Evolutionary conservation across 2,888 invertebrate genomes (phyloP), one percentile per base, ranked within the genome.

Genomic region (Leucania comma): DNA sequence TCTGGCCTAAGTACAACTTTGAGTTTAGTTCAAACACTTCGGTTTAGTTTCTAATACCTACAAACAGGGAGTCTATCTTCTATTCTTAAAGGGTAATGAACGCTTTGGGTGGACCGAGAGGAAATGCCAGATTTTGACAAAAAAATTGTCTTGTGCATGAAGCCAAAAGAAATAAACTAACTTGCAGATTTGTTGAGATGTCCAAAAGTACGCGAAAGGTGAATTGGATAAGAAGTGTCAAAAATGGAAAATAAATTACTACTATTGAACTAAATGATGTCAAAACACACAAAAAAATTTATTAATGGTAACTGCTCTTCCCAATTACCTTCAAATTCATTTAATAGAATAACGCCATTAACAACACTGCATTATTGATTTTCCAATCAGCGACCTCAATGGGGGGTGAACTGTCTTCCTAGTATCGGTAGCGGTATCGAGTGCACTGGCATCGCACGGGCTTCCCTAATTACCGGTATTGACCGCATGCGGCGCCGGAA

Each of bases 381-480:
- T 72, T 66, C 57, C 22, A 57, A 53, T 54, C 1, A 58, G n/a
- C 32, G n/a, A 62, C 62, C 68, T 68, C 10, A 26, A 46, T 61
- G 61, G 42, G 68, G 71, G 68, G 20, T 57, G 26, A 24, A 58
- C 35, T 75, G 57, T 74, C 70, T 73, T 78, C 75, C 73, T 46
- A 42, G 75, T 71, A 69, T 69, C 17, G 22, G 75, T 70, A 78
- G 58, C 63, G 48, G 61, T 64, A 72, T 51, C n/a, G 14, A 64
- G 32, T 53, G 72, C 78, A 75, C 38, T 69, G 60, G 69, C 83
- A 81, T 60, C 72, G 61, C 3, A 20, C 38, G 80, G 78, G 86
- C 78, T 87, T 85, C 86, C 82, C 73, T 84, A 81, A 86, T 86
- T 81, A 82, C 79, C 70, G 67, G 74, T 74, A 63, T 70, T 78